phyloP scores from a whole-genome alignment of 1,140 invertebrate genomes.

The Pemphigus obesinymphae region DNA sequence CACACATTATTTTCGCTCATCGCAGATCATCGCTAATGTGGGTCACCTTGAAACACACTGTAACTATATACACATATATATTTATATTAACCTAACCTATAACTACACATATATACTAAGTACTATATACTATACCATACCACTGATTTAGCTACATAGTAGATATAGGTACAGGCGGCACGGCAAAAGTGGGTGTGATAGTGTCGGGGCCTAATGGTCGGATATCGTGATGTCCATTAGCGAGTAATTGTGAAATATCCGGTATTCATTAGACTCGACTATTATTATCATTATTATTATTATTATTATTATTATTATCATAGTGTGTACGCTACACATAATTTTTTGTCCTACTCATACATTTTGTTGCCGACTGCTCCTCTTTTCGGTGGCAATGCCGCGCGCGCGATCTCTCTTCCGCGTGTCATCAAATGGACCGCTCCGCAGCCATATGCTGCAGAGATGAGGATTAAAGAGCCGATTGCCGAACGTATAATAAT shows the following conservation, averaged over 20 bases:
- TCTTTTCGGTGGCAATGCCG: neutral
- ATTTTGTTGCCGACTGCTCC: neutral
- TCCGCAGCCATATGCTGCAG: no score
- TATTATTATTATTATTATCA: slow-evolving; percentile 20
- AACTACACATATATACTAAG: no score
- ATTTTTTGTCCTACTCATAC: neutral
- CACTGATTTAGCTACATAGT: neutral
- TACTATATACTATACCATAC: neutral
- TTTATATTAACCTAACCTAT: no score
- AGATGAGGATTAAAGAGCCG: neutral
- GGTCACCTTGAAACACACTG: slow-evolving; percentile 33
- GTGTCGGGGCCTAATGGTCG: slow-evolving; percentile 30
- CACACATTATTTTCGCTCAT: neutral
- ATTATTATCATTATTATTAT: neutral
- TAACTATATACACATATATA: neutral
- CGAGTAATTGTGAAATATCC: slow-evolving; percentile 41
- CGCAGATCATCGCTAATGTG: slow-evolving; percentile 31
- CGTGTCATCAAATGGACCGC: neutral
- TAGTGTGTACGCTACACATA: neutral
- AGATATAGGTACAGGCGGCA: neutral
- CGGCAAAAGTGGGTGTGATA: slow-evolving; percentile 30
- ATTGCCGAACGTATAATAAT: neutral
- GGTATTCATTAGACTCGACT: slow-evolving; percentile 29
- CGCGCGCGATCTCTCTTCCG: neutral
- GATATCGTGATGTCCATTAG: slow-evolving; percentile 42